Percentiles rank a stretch among this genome's conserved stretches.
phyloP scores from a whole-genome alignment of 2,113 vertebrate genomes.

The Rutilus rutilus region DNA sequence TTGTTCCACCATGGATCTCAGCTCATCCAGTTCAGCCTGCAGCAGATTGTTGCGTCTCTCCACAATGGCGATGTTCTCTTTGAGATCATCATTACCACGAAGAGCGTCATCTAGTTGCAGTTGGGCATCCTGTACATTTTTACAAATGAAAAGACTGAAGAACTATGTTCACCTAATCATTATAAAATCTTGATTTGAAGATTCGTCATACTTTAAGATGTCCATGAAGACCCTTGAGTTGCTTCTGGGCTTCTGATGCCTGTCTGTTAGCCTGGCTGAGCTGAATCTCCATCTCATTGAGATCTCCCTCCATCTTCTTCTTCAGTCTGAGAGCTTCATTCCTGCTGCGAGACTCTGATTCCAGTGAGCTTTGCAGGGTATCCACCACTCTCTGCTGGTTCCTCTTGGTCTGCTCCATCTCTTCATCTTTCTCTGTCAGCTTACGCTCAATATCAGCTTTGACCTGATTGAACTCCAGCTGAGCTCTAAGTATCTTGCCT shows the following conservation, averaged over 20 bases:
- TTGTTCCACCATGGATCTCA: slow-evolving; percentile 74
- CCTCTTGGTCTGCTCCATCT: slow-evolving; percentile 88
- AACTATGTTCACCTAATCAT: background rate
- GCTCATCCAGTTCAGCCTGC: slow-evolving; percentile 78
- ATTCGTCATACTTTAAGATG: too few relatives aligned
- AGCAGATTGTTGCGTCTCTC: slow-evolving; percentile 74
- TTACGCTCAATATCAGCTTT: slow-evolving; percentile 71
- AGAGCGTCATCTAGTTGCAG: slow-evolving; percentile 72
- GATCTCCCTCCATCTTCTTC: slow-evolving; percentile 79
- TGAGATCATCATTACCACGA: slow-evolving; percentile 72
- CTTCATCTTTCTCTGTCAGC: slow-evolving; percentile 86
- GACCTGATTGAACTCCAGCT: slow-evolving; percentile 87
- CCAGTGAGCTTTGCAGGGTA: slow-evolving; percentile 86
- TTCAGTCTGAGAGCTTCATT: slow-evolving; percentile 80
- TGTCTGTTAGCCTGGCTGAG: too few relatives aligned
- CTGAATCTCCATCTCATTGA: slow-evolving; percentile 61
- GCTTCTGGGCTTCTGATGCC: too few relatives aligned
- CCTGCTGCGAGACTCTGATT: slow-evolving; percentile 85
- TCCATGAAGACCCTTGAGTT: too few relatives aligned
- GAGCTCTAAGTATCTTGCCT: slow-evolving; percentile 85
- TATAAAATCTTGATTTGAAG: too few relatives aligned
- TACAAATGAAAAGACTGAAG: background rate
- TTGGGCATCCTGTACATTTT: slow-evolving; percentile 68
- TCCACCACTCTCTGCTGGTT: slow-evolving; percentile 84
- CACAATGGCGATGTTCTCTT: slow-evolving; percentile 78